Evolutionary conservation across 2,113 vertebrate species (phyloP).

Genomic region (Labrus mixtus): DNA sequence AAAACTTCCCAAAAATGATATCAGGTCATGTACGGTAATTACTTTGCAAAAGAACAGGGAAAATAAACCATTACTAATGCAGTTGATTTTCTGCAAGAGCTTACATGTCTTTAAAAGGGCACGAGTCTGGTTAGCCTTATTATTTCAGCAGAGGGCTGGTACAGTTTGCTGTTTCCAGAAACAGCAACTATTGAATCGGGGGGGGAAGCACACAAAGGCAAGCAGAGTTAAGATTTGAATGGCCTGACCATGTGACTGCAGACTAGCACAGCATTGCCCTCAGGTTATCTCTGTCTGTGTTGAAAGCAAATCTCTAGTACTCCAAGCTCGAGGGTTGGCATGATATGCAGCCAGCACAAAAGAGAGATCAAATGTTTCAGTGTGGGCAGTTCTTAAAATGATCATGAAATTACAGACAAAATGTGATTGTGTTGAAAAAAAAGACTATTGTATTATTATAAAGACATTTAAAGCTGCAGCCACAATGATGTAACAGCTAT

Average conservation of each 20-base stretch:
- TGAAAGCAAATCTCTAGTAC: constrained; percentile 36
- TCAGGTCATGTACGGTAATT: constrained; percentile 1
- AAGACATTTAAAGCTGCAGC: not conserved
- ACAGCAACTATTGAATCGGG: constrained; percentile 64
- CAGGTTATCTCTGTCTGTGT: constrained; percentile 54
- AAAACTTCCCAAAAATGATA: constrained; percentile 6
- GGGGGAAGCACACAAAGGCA: constrained; percentile 57
- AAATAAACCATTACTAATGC: not conserved
- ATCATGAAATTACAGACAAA: constrained; percentile 3
- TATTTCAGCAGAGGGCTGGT: constrained; percentile 59
- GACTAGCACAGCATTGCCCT: constrained; percentile 66
- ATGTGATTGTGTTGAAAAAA: not conserved
- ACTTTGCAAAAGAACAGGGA: constrained; percentile 8
- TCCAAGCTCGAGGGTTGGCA: constrained; percentile 14
- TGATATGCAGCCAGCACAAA: constrained; percentile 26
- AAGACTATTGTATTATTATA: not conserved
- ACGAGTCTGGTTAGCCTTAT: constrained; percentile 41
- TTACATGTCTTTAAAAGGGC: constrained; percentile 64
- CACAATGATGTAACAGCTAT: not conserved
- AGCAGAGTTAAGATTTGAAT: constrained; percentile 55
- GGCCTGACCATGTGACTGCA: constrained; percentile 68
- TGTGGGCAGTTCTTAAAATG: constrained; percentile 12
- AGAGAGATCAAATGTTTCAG: constrained; percentile 1
- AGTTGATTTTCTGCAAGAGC: not conserved
- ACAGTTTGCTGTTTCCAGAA: constrained; percentile 70